Percentiles rank a stretch among this genome's conserved stretches.
Conservation (phyloP, 2,797 vertebrate species). For the Loriculus beryllinus region DNA sequence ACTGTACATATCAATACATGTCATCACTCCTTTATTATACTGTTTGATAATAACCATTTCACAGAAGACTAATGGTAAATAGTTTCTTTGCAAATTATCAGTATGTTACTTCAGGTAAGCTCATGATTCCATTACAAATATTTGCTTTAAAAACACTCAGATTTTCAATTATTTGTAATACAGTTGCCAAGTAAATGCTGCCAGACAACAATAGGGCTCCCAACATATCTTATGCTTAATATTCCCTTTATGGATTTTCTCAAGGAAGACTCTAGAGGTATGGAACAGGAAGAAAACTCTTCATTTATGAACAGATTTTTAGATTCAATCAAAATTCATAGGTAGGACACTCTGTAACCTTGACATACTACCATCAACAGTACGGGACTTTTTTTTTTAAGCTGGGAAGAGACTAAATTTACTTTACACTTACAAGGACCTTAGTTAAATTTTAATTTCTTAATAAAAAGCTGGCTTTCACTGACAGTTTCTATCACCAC, state of each 20-base stretch:
- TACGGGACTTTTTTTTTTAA: background rate
- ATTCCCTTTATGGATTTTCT: background rate
- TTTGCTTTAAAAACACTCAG: background rate
- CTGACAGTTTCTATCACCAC: background rate
- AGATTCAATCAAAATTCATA: background rate
- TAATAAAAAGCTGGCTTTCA: background rate
- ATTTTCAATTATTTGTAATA: background rate
- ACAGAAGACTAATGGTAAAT: background rate
- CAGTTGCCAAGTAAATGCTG: background rate
- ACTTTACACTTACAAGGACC: background rate
- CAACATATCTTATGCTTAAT: background rate
- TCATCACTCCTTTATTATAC: background rate
- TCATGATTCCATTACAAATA: background rate
- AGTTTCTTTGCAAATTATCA: background rate
- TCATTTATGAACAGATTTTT: background rate
- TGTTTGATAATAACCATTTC: background rate
- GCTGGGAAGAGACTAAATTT: background rate
- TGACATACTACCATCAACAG: background rate
- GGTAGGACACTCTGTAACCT: background rate
- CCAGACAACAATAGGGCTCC: background rate
- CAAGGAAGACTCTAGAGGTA: background rate
- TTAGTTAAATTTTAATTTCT: background rate
- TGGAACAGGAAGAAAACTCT: background rate
- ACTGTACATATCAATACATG: background rate
- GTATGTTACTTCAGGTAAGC: background rate